Base-by-base conservation (phyloP, 2,888 invertebrate genomes). In the Pyrochroa serraticornis region DNA sequence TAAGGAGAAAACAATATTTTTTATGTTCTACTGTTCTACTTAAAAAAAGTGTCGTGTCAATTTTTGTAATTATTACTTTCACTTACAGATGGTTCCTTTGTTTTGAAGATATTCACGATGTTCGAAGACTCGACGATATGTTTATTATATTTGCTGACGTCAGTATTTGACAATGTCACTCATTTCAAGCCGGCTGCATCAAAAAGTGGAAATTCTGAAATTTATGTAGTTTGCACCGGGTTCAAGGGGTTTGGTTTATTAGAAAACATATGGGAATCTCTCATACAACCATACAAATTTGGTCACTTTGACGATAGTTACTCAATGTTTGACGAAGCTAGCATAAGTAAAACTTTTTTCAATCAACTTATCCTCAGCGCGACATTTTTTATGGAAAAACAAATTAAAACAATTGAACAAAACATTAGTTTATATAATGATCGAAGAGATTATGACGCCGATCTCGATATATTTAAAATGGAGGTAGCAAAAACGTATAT, bases 141-240 rank as follows among this genome's bases (percentile, higher is more conserved):
- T 61, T 79, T 95, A 3, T 77, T 97, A 47, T 96, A 90, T 74
- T 78, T 97, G 7, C 81, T 97, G 2, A 87, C 87, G 68, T 88
- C 89, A 68, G 70, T 84, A 9, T 97, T 97, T 75, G 74, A 82
- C 31, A 80, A 86, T 73, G 87, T 97, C 0, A 82, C 86, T 65
- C 82, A 93, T 10, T 91, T 88, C 74, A 97, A 97, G 76, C 97
- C 97, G 0, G 89, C 87, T 0, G 92, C 93, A 0, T 97, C 97
- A n/a, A 93, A 94, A 74, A 89, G 91, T 72, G 97, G 97, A 6
- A 97, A 97, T 79, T 97, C 97, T 0, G 97, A 97, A 79, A 86
- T 92, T 0, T 97, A 97, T 74, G 84, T 95, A 0, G 81, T 97
- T 30, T 92, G 91, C 69, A 75, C 87, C 22, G 81, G 82, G 13